Base-by-base conservation (phyloP, 2,888 invertebrate species). In the Pyralis farinalis region DNA sequence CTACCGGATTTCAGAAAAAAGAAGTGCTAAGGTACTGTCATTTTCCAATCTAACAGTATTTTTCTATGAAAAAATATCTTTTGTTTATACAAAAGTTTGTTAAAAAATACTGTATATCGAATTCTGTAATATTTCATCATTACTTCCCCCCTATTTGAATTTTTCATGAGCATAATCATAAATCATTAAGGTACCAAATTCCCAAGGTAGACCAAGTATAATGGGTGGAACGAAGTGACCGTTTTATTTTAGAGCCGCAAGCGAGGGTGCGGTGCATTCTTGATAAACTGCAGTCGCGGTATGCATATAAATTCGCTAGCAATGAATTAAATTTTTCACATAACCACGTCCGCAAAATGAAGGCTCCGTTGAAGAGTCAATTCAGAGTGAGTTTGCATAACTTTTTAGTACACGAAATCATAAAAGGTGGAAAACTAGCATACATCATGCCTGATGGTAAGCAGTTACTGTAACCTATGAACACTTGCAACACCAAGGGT, bases 321-420 rank as follows among this genome's bases (percentile, higher is more conserved):
- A 62, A 72, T 72, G 75, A 79, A 82, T 80, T 77, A 77, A 75
- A 77, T 79, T 80, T 79, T 78, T 76, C 72, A 65, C 72, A 78
- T 77, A 67, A 67, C 63, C 60, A 62, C 67, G 69, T 69, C 50
- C 50, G 48, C 55, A 57, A 61, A 60, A 50, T 55, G 54, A 60
- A 58, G 51, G 47, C 51, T 54, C 57, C 42, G 49, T 40, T 49
- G 53, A 52, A 51, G 43, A 58, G 47, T 12, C 31, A 12, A 8
- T 32, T n/a, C 33, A n/a, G 38, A 38, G 32, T 33, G 38, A 38
- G 27, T 49, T 40, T 50, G 44, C 44, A 51, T 50, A 55, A 45
- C 41, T 45, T 34, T 41, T 37, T 32, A 8, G 35, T 38, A 38
- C 4, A 16, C 4, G 16, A 16, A 3, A 16, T 4, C 16, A 16